A percentile compares a stretch with the other conserved stretches of the same genome.
These are phyloP conservation scores for Psophia crepitans DNA, from an alignment of 2,113 vertebrate species.

Conservation along the genomic window DNA sequence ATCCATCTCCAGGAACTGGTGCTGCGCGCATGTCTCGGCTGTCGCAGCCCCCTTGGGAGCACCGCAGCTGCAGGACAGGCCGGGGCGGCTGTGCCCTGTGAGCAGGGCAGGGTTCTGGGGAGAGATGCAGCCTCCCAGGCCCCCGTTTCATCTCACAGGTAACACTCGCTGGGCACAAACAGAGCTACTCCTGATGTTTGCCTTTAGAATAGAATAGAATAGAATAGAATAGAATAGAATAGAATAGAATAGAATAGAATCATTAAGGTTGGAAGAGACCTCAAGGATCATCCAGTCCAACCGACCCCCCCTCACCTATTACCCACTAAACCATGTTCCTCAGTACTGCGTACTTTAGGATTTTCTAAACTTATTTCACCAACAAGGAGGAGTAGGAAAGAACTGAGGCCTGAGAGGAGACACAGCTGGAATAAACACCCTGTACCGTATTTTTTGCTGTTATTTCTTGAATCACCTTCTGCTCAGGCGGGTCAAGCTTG, in stretches of 20 bases:
- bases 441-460: neutral
- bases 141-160: no score
- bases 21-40: accelerated
- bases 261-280: no score
- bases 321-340: no score
- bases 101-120: accelerated
- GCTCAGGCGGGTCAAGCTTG: accelerated
- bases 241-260: no score
- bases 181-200: neutral
- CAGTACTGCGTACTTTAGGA: no score
- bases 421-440: neutral
- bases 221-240: no score
- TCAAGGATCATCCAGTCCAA: no score
- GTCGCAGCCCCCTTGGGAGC: neutral
- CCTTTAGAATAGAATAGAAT: no score
- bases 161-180: neutral
- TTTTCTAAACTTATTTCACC: neutral
- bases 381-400: neutral
- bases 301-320: no score
- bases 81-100: accelerated
- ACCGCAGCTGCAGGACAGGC: neutral
- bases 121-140: neutral
- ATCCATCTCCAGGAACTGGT: neutral
- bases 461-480: neutral
- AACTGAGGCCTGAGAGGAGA: neutral